These are phyloP conservation scores for Pararge aegeria DNA, from an alignment of 1,140 invertebrate species.

Conservation along the genomic window DNA sequence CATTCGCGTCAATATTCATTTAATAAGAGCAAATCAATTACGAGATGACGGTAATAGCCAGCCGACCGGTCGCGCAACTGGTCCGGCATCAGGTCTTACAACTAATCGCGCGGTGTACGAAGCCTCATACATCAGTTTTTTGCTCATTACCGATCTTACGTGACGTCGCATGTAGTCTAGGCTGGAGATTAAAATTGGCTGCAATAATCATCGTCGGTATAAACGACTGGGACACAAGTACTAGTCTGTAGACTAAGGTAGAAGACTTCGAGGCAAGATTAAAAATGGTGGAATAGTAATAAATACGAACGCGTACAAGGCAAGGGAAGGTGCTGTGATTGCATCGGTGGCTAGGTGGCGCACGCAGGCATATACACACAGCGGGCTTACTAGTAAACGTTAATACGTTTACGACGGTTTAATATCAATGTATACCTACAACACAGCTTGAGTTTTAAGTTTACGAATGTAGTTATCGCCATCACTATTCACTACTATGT, in stretches of 20 bases:
- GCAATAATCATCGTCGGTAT: conserved; percentile 1
- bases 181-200: background rate
- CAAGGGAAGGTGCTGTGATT: too few relatives aligned
- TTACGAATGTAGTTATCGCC: too few relatives aligned
- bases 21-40: conserved; percentile 10
- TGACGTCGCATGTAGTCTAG: background rate
- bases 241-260: background rate
- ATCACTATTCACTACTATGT: too few relatives aligned
- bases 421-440: too few relatives aligned
- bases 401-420: too few relatives aligned
- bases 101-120: background rate
- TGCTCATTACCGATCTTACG: conserved; percentile 9
- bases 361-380: too few relatives aligned
- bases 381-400: too few relatives aligned
- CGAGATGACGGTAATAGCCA: background rate
- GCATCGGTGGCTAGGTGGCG: too few relatives aligned
- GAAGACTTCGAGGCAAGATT: background rate
- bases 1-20: conserved; percentile 3
- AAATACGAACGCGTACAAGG: too few relatives aligned
- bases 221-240: background rate
- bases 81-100: background rate
- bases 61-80: background rate
- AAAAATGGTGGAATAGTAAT: background rate
- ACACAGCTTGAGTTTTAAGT: too few relatives aligned
- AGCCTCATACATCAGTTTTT: conserved; percentile 7